A percentile compares a stretch with the other conserved stretches of the same genome.
These are phyloP conservation scores for Marronus borbonicus DNA, from an alignment of 2,888 invertebrate genomes.

Conservation along the genomic window DNA sequence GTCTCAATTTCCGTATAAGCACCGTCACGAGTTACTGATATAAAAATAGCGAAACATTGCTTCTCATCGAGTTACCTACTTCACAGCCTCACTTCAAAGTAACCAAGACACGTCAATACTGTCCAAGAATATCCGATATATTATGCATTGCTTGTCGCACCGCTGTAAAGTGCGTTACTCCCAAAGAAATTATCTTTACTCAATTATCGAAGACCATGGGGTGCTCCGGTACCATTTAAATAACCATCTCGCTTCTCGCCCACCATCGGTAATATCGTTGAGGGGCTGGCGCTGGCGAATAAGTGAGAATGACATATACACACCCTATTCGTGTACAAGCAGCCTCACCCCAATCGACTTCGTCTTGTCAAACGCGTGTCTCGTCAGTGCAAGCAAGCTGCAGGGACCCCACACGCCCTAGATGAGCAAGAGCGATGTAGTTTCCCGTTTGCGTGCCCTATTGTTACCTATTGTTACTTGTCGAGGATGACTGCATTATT, in stretches of 20 bases:
- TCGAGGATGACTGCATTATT: slow-evolving; percentile 30
- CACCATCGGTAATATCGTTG: slow-evolving; percentile 2
- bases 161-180: slow-evolving; percentile 5
- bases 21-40: too few relatives aligned
- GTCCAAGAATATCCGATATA: not conserved
- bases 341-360: slow-evolving; percentile 43
- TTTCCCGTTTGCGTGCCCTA: slow-evolving; percentile 23
- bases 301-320: slow-evolving; percentile 45
- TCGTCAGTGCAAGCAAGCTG: slow-evolving; percentile 40
- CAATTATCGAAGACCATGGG: slow-evolving; percentile 32
- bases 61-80: not conserved
- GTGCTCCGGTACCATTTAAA: slow-evolving; percentile 23
- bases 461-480: slow-evolving; percentile 32
- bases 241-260: slow-evolving; percentile 29
- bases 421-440: slow-evolving; percentile 33
- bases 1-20: too few relatives aligned
- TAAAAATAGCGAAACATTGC: too few relatives aligned
- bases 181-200: slow-evolving; percentile 20
- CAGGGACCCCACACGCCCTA: slow-evolving; percentile 33
- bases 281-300: slow-evolving; percentile 24
- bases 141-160: slow-evolving; percentile 6
- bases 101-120: not conserved
- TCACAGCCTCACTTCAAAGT: slow-evolving; percentile 3
- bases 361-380: slow-evolving; percentile 37
- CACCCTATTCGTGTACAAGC: slow-evolving; percentile 43